Conservation (phyloP, 2,888 invertebrate species). For the Pristionchus mayeri region DNA sequence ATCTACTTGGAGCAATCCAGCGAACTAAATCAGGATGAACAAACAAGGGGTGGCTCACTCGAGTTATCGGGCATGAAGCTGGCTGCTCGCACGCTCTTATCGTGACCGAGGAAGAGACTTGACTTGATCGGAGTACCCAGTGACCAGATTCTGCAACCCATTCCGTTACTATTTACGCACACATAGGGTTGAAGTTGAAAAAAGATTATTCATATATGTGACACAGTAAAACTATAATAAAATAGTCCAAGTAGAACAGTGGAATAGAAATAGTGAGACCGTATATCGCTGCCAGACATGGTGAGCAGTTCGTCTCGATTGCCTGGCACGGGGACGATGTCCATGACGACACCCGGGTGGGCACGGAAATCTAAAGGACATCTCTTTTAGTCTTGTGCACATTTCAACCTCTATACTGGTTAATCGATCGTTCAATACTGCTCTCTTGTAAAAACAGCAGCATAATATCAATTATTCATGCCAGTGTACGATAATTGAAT, state of each 20-base stretch:
- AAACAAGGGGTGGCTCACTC: neutral
- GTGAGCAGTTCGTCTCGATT: slow-evolving; percentile 18
- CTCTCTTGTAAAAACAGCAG: too few species aligned
- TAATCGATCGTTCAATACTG: too few species aligned
- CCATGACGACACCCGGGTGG: slow-evolving; percentile 23
- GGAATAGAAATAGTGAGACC: neutral
- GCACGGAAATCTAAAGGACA: slow-evolving; percentile 36
- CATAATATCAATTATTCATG: too few species aligned
- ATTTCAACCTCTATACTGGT: too few species aligned
- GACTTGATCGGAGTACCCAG: slow-evolving; percentile 10
- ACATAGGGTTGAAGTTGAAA: too few species aligned
- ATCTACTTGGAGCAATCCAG: too few species aligned
- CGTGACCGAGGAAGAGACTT: slow-evolving; percentile 7
- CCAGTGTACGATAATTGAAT: too few species aligned
- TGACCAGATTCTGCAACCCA: slow-evolving; percentile 33
- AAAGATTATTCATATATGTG: neutral
- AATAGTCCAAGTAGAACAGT: neutral
- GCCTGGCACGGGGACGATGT: neutral
- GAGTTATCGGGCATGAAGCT: slow-evolving; percentile 29
- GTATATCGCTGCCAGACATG: slow-evolving; percentile 8
- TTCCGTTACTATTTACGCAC: too few species aligned
- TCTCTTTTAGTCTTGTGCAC: too few species aligned
- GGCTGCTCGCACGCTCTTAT: slow-evolving; percentile 41
- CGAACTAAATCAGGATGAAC: neutral
- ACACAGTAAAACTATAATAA: neutral